These are phyloP conservation scores for Scomber japonicus DNA, from an alignment of 2,113 vertebrate genomes.

Conservation along the genomic window DNA sequence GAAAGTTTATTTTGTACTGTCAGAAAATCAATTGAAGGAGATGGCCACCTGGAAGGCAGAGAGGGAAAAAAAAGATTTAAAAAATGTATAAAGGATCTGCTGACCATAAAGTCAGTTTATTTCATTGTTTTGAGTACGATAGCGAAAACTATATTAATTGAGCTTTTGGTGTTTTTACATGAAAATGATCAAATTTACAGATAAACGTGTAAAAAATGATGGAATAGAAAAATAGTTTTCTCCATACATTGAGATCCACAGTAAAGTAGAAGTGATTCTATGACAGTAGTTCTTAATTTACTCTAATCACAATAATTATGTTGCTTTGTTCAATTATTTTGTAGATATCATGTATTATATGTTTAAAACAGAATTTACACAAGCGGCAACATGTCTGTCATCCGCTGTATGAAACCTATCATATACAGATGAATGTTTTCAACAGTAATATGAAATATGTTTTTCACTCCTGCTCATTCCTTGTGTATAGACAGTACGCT, in stretches of 20 bases:
- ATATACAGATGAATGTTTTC: neutral
- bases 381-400: neutral
- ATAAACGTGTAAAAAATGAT: neutral
- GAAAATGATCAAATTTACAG: neutral
- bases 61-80: neutral
- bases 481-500: constrained; percentile 9
- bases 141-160: neutral
- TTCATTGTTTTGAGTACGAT: neutral
- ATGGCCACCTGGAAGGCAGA: neutral
- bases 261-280: no score
- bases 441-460: constrained; percentile 1
- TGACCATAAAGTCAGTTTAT: neutral
- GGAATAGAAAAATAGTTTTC: neutral
- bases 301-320: no score
- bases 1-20: neutral
- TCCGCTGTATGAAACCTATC: neutral
- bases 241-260: neutral
- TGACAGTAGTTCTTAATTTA: no score
- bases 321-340: no score
- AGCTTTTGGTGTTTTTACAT: neutral
- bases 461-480: constrained; percentile 13
- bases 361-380: no score
- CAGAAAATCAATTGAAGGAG: neutral
- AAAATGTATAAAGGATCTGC: neutral
- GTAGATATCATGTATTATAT: no score